Percentiles rank a stretch among this genome's conserved stretches.
phyloP scores from a whole-genome alignment of 2,113 vertebrate genomes.

The Oxygymnocypris stewartii region DNA sequence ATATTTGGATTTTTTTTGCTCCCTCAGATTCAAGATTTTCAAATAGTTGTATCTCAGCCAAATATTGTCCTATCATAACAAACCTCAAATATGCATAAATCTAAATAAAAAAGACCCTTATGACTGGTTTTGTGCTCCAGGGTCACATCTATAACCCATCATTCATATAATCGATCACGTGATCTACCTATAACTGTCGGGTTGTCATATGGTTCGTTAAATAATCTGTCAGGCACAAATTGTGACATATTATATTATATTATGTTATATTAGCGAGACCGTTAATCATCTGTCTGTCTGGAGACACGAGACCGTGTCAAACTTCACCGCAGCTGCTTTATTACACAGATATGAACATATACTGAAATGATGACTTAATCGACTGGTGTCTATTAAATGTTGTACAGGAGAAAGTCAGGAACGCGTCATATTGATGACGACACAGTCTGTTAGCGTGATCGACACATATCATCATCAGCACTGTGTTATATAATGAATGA shows the following conservation, averaged over 20 bases:
- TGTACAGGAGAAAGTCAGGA: not conserved
- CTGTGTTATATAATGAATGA: not conserved
- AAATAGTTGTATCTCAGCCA: too few species aligned
- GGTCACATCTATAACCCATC: too few species aligned
- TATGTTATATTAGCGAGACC: not conserved
- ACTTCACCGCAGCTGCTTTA: not conserved
- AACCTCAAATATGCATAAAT: too few species aligned
- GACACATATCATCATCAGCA: not conserved
- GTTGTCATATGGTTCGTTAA: too few species aligned
- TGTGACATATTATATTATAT: not conserved
- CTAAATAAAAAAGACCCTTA: too few species aligned
- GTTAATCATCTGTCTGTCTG: not conserved
- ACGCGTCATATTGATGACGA: not conserved
- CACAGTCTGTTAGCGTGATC: not conserved
- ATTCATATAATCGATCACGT: not conserved
- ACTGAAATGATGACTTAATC: not conserved
- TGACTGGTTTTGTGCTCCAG: too few species aligned
- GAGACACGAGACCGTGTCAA: conserved; percentile 2
- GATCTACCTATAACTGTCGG: not conserved
- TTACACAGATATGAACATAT: not conserved
- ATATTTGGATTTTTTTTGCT: too few species aligned
- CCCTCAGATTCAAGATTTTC: too few species aligned
- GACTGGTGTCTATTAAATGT: not conserved
- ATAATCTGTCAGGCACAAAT: not conserved
- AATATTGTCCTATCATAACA: too few species aligned